phyloP scores from a whole-genome alignment of 2,797 vertebrate species.

The Helarctos malayanus region DNA sequence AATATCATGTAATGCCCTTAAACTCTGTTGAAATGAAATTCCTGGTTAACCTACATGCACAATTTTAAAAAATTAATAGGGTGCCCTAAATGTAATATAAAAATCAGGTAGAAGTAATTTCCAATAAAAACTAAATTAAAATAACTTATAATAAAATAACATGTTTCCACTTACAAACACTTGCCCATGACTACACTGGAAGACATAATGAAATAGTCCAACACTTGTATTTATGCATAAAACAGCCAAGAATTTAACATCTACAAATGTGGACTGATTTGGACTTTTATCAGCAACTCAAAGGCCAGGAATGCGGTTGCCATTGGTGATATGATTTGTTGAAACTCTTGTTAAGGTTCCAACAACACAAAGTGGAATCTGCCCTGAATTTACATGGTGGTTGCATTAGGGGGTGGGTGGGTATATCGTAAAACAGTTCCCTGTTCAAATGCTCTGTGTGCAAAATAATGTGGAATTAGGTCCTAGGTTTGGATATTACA shows the following conservation, averaged over 20 bases:
- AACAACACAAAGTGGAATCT: background rate
- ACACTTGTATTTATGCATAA: background rate
- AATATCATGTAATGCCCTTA: background rate
- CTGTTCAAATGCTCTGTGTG: background rate
- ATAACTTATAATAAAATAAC: background rate
- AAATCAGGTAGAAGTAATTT: background rate
- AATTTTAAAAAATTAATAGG: background rate
- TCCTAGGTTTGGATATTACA: background rate
- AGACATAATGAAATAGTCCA: background rate
- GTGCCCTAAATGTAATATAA: background rate
- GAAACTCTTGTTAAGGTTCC: constrained; percentile 6
- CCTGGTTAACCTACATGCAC: background rate
- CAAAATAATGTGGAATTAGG: background rate
- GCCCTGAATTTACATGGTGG: background rate
- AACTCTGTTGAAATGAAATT: background rate
- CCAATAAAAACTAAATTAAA: background rate
- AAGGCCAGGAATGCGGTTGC: background rate
- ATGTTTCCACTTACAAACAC: background rate
- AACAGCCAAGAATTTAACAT: background rate
- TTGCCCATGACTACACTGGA: background rate
- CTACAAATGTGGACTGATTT: background rate
- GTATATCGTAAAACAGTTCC: background rate
- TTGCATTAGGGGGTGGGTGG: background rate
- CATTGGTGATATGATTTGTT: background rate
- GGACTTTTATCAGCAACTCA: background rate